A percentile compares a stretch with the other conserved stretches of the same genome.
These are phyloP conservation scores for Vanessa cardui DNA, from an alignment of 2,888 invertebrate genomes.

Conservation along the genomic window DNA sequence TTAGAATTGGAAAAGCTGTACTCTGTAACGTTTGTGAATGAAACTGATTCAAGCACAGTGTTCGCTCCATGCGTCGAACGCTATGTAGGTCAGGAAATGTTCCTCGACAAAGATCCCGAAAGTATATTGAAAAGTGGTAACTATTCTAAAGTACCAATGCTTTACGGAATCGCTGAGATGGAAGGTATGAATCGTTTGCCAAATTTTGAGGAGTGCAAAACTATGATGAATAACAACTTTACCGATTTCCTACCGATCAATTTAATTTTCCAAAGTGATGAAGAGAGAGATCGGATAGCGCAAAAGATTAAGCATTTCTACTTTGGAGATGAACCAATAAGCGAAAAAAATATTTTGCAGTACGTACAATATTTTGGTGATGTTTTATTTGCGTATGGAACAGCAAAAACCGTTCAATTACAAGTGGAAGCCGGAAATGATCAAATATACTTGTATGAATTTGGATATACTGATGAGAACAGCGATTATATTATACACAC, in stretches of 20 bases:
- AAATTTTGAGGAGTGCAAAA: conserved; percentile 49
- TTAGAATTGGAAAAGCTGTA: conserved; percentile 46
- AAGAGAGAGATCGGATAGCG: conserved; percentile 50
- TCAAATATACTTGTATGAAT: conserved; percentile 58
- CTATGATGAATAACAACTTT: conserved; percentile 56
- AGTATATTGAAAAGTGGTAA: conserved; percentile 50
- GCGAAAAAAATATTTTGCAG: conserved; percentile 45
- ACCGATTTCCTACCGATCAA: conserved; percentile 57
- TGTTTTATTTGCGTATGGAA: conserved; percentile 51
- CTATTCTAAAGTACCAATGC: conserved; percentile 51
- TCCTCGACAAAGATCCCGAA: conserved; percentile 53
- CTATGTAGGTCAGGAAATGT: conserved; percentile 48
- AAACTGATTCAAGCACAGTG: conserved; percentile 40
- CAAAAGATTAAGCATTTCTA: conserved; percentile 49
- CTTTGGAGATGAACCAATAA: conserved; percentile 49
- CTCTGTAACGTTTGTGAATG: conserved; percentile 31
- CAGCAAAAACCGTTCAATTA: conserved; percentile 47
- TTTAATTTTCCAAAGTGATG: conserved; percentile 50
- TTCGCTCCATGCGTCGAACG: conserved; percentile 52
- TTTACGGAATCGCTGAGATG: conserved; percentile 55
- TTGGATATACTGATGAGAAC: conserved; percentile 50
- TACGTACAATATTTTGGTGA: conserved; percentile 63
- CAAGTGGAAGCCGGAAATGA: conserved; percentile 53
- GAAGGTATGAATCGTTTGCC: conserved; percentile 47
- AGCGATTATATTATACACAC: conserved; percentile 47